A percentile compares a stretch with the other conserved stretches of the same genome.
phyloP scores from a whole-genome alignment of 2,113 vertebrate species.

The Falcunculus frontatus region DNA sequence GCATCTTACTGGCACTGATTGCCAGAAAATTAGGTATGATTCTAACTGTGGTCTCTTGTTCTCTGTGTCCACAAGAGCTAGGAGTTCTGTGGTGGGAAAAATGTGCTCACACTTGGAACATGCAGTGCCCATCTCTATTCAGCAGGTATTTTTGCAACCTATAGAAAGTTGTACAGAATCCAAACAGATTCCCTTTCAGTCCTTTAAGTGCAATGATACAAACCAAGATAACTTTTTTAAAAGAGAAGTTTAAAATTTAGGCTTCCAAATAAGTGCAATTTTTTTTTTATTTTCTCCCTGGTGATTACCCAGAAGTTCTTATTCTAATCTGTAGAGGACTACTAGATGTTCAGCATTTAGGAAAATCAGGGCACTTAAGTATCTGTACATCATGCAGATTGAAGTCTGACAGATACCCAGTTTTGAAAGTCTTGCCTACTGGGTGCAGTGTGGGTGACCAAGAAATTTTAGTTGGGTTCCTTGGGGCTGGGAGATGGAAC shows the following conservation, averaged over 20 bases:
- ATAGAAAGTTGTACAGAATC: not conserved
- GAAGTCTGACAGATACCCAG: not conserved
- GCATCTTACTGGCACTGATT: not conserved
- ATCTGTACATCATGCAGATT: not conserved
- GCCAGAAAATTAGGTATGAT: not conserved
- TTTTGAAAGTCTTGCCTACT: not conserved
- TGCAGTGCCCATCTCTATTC: not conserved
- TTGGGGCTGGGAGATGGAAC: not conserved
- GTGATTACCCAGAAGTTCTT: not conserved
- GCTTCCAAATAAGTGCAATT: not conserved
- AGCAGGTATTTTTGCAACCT: not conserved
- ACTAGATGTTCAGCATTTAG: not conserved
- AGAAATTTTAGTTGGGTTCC: not conserved
- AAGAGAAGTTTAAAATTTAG: not conserved
- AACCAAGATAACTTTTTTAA: not conserved
- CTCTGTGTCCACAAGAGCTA: not conserved
- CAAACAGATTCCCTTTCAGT: not conserved
- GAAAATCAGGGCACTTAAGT: not conserved
- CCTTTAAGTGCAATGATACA: not conserved
- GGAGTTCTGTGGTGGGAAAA: not conserved
- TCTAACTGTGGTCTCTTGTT: not conserved
- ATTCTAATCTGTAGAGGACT: not conserved
- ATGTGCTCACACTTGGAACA: not conserved
- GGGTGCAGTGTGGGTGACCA: not conserved
- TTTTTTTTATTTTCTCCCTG: not conserved